Percentiles rank a stretch among this genome's conserved stretches.
Conservation (phyloP, 2,113 vertebrate genomes). For the Neodon shergylaensis region DNA sequence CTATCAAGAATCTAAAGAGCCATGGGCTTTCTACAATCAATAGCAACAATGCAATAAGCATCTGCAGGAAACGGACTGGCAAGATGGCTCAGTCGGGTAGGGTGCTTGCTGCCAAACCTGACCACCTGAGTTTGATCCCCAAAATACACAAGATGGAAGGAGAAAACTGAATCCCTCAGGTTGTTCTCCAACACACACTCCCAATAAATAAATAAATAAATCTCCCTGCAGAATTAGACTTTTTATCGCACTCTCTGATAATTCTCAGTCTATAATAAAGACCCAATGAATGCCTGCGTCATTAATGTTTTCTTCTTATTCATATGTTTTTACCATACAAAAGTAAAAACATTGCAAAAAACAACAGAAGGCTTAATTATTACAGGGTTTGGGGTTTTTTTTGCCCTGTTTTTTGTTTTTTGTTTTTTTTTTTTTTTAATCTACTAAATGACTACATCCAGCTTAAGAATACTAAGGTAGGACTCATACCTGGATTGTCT, state of each 20-base stretch:
- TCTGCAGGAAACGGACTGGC: background rate
- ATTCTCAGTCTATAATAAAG: constrained; percentile 34
- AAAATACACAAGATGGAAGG: background rate
- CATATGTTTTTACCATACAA: background rate
- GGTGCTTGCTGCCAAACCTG: background rate
- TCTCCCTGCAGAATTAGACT: background rate
- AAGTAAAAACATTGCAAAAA: background rate
- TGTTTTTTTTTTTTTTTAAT: background rate
- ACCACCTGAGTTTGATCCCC: background rate
- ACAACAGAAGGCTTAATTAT: background rate
- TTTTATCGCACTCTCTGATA: background rate
- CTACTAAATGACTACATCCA: background rate
- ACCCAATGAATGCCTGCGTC: constrained; percentile 7
- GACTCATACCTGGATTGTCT: background rate
- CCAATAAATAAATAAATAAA: background rate
- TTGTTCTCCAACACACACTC: background rate
- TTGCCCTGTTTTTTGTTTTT: background rate
- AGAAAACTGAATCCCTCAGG: background rate
- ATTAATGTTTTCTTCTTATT: constrained; percentile 44
- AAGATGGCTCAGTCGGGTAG: background rate
- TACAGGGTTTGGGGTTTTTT: background rate
- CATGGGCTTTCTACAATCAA: background rate
- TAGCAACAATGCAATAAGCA: background rate
- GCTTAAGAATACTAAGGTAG: background rate
- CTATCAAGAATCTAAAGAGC: background rate